A percentile compares a stretch with the other conserved stretches of the same genome.
phyloP scores from a whole-genome alignment of 2,113 vertebrate genomes.

The Calyptomena viridis region DNA sequence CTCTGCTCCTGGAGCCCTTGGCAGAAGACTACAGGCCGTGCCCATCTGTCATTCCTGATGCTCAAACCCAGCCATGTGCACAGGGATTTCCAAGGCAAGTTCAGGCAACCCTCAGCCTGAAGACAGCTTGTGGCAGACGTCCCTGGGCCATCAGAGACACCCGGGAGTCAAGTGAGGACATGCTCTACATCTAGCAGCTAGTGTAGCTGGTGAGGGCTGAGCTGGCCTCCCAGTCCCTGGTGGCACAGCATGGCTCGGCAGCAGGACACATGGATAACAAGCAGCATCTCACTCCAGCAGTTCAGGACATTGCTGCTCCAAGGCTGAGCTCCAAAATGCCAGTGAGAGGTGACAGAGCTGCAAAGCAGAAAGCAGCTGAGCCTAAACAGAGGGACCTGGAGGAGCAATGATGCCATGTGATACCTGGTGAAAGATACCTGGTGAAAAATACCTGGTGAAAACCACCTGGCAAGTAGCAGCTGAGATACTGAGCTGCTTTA shows the following conservation, averaged over 20 bases:
- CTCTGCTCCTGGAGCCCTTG: neutral
- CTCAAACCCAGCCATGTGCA: neutral
- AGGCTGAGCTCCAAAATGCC: neutral
- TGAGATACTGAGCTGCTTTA: neutral
- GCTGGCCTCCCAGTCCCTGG: neutral
- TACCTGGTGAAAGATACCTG: neutral
- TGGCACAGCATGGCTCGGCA: neutral
- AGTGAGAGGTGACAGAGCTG: neutral
- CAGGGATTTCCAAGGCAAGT: accelerated
- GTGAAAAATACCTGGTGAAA: neutral
- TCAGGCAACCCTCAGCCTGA: neutral
- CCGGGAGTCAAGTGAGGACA: neutral
- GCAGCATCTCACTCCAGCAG: neutral
- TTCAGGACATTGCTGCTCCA: neutral
- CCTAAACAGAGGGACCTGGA: neutral
- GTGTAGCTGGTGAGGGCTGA: neutral
- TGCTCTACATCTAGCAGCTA: neutral
- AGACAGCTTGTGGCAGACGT: neutral
- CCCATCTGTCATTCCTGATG: accelerated
- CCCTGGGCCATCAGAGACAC: neutral
- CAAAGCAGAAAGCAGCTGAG: neutral
- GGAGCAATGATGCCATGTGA: neutral
- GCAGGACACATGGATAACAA: neutral
- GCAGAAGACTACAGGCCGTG: neutral
- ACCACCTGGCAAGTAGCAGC: neutral